Percentiles rank a stretch among this genome's conserved stretches.
Evolutionary conservation across 2,113 vertebrate genomes (phyloP).

Genomic region (Macaca nemestrina): DNA sequence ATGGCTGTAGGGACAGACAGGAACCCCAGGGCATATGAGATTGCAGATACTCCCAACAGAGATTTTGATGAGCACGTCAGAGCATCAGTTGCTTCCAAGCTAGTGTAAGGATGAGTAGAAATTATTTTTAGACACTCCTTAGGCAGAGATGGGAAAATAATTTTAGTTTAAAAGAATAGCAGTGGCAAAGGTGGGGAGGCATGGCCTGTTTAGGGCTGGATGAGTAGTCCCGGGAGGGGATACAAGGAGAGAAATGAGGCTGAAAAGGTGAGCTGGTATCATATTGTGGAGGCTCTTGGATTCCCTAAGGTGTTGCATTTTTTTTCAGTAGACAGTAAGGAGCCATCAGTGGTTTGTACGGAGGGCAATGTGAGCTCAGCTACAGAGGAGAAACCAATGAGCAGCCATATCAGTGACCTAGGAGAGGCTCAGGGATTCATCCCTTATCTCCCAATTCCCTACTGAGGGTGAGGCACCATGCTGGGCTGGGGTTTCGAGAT

Average conservation of each 20-base stretch:
- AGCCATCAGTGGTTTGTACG: background rate
- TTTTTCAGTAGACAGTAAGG: background rate
- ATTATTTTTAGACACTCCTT: background rate
- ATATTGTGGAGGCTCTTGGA: background rate
- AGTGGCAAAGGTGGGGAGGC: background rate
- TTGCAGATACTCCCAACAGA: background rate
- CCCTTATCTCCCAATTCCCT: background rate
- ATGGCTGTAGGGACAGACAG: background rate
- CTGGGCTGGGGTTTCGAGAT: background rate
- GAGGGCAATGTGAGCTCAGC: background rate
- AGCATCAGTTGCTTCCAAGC: background rate
- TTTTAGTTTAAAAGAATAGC: background rate
- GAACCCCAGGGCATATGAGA: background rate
- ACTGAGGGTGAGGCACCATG: fast-evolving
- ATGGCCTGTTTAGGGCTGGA: background rate
- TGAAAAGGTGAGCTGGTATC: background rate
- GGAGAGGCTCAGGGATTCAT: background rate
- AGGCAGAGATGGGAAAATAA: background rate
- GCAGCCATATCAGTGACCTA: background rate
- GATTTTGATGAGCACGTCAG: background rate
- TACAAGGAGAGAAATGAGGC: background rate
- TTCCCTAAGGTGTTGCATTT: background rate
- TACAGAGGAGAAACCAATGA: background rate
- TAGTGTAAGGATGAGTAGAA: background rate
- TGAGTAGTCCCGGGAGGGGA: background rate